Evolutionary conservation across 2,888 invertebrate genomes (phyloP), one percentile per base, ranked within the genome.

Genomic region (Pocota personata): DNA sequence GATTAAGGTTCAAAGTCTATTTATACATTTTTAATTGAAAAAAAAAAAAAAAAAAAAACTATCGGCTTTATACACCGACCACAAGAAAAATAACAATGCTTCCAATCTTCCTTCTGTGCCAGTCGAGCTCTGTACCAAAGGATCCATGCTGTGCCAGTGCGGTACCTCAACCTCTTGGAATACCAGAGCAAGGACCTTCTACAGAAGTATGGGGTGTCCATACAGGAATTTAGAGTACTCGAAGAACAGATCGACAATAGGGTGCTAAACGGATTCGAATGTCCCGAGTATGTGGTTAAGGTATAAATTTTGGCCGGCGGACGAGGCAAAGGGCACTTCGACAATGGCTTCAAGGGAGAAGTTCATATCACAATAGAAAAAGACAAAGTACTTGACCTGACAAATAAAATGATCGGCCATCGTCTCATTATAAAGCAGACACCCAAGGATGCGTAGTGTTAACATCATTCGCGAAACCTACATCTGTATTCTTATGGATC

Each of bases 221-320:
- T 97, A 89, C 97, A 98, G 92, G 96, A 97, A 90, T 98, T 98
- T 91, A 94, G 96, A 87, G 94, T 99, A 75, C 94, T 98, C 71
- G 96, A 97, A 90, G 95, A 95, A 86, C 92, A 93, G 27, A 92
- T 94, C 16, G 95, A 96, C 90, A 93, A 94, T 0, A 93, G 94
- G 79, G 92, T 94, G 72, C 90, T 96, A 58, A 93, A 94, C 21
- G 93, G 94, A 90, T 96, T 98, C 90, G 95, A 95, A 90, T 97
- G 96, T 14, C 94, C 96, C 67, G 99, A 99, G 91, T 99, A 98
- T 93, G 99, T 99, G 1, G 95, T 99, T 3, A 99, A 99, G 93
- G 99, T 99, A 10, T 99, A 99, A 94, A 98, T 99, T 88, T 94
- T 99, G 88, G 99, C 99, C 69, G 99, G 99, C 64, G 99, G 99